These are phyloP conservation scores for Xerus inauris DNA, from an alignment of 2,113 vertebrate species.

Conservation along the genomic window DNA sequence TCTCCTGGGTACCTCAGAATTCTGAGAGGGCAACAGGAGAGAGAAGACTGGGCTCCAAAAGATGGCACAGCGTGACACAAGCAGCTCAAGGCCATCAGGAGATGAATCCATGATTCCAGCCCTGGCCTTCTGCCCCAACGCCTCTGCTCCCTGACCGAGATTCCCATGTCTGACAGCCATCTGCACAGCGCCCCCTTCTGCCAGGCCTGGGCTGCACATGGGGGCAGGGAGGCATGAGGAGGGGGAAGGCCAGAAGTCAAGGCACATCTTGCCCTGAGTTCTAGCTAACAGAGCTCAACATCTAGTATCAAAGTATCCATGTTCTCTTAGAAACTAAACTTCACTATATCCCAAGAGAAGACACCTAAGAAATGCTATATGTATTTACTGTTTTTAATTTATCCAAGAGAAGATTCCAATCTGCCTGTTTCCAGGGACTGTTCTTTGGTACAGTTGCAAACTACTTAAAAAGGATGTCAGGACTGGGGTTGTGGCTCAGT, in stretches of 20 bases:
- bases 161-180: not conserved
- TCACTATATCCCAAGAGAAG: not conserved
- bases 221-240: accelerated
- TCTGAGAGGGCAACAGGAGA: not conserved
- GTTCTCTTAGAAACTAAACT: not conserved
- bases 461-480: not conserved
- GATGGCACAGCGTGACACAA: not conserved
- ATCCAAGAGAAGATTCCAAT: not conserved
- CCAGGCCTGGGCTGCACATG: not conserved
- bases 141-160: not conserved
- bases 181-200: not conserved
- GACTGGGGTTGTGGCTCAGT: no score
- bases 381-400: not conserved
- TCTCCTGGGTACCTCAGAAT: not conserved
- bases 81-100: not conserved
- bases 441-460: constrained; percentile 34
- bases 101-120: not conserved
- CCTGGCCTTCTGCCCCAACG: not conserved
- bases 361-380: not conserved
- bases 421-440: not conserved
- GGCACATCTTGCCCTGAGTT: not conserved
- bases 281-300: not conserved
- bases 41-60: not conserved
- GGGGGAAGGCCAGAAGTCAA: not conserved
- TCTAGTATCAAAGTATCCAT: not conserved